These are phyloP conservation scores for Poliocrania exsul DNA, from an alignment of 2,797 vertebrate species.

Conservation along the genomic window DNA sequence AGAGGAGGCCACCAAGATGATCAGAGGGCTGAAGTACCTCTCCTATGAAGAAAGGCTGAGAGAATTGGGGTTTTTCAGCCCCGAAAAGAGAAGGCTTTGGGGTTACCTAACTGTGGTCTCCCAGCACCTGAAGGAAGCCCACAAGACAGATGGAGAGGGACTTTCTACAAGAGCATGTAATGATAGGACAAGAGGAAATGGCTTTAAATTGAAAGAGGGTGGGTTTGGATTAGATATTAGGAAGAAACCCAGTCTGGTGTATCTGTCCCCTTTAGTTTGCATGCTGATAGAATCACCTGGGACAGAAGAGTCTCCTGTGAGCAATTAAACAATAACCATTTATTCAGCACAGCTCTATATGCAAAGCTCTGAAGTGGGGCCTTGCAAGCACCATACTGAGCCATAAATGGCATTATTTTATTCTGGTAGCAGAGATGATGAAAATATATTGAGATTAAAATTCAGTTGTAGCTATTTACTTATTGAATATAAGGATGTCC, in stretches of 20 bases:
- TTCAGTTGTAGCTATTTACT: neutral
- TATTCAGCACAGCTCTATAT: neutral
- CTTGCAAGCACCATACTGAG: neutral
- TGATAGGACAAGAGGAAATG: neutral
- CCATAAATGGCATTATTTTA: neutral
- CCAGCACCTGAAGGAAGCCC: neutral
- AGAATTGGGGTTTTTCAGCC: neutral
- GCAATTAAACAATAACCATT: neutral
- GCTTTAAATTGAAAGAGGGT: neutral
- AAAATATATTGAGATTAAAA: neutral
- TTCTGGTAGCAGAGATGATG: neutral
- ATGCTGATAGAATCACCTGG: neutral
- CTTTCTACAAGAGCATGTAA: neutral
- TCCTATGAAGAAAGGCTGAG: neutral
- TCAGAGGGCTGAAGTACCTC: neutral
- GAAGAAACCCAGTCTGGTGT: neutral
- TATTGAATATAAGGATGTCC: neutral
- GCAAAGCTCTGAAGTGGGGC: neutral
- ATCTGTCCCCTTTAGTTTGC: neutral
- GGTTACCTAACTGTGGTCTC: neutral
- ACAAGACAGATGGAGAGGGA: neutral
- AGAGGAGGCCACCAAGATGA: neutral
- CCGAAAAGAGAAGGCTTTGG: neutral
- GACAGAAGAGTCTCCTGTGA: neutral
- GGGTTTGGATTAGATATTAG: neutral